phyloP scores from a whole-genome alignment of 2,113 vertebrate genomes.

The Dicrurus megarhynchus region DNA sequence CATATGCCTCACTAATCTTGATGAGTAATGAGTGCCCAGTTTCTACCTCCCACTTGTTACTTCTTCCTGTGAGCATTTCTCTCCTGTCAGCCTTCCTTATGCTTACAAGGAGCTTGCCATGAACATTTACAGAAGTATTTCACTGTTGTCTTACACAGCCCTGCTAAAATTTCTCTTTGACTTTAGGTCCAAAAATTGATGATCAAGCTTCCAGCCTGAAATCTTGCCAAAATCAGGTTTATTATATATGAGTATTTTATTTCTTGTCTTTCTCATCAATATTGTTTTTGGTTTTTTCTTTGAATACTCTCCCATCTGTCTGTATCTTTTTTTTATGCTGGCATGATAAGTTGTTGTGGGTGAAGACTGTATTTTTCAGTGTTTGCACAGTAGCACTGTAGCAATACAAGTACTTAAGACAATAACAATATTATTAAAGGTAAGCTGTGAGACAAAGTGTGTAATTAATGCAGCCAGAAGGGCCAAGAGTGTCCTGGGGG shows the following conservation, averaged over 20 bases:
- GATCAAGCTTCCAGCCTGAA: not conserved
- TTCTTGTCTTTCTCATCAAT: not conserved
- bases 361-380: not conserved
- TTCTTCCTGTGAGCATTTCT: not conserved
- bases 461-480: not conserved
- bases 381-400: not conserved
- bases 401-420: not conserved
- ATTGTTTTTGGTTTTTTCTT: rapidly evolving
- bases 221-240: not conserved
- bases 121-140: not conserved
- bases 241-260: not conserved
- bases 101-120: not conserved
- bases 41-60: not conserved
- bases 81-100: not conserved
- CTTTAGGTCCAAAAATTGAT: not conserved
- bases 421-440: not conserved
- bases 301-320: not conserved
- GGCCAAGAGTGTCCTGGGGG: not conserved
- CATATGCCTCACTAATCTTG: not conserved
- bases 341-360: not conserved
- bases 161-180: not conserved
- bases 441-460: not conserved
- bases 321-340: not conserved
- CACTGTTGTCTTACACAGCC: not conserved
- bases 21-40: not conserved